Percentiles rank a stretch among this genome's conserved stretches.
These are phyloP conservation scores for Leptinotarsa peninsularis DNA, from an alignment of 2,888 invertebrate species.

Conservation along the genomic window DNA sequence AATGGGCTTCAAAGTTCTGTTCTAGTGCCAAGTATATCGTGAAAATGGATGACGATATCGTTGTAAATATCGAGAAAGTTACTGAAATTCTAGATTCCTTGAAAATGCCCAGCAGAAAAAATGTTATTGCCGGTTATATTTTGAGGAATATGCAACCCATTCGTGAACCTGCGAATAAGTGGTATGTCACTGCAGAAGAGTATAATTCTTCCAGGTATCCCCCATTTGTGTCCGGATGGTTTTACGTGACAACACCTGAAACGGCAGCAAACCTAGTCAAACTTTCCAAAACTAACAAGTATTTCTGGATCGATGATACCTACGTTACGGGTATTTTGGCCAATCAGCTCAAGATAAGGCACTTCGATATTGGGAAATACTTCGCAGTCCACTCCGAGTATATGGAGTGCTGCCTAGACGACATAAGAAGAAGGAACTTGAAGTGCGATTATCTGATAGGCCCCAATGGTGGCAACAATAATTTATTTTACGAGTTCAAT, in stretches of 20 bases:
- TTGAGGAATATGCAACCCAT: conserved; percentile 74
- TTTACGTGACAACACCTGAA: conserved; percentile 80
- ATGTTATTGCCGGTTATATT: conserved; percentile 75
- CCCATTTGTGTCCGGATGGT: conserved; percentile 85
- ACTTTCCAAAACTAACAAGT: conserved; percentile 70
- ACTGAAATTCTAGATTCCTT: conserved; percentile 65
- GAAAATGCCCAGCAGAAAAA: conserved; percentile 52
- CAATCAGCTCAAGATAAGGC: conserved; percentile 69
- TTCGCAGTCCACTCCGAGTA: conserved; percentile 80
- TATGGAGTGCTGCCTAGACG: conserved; percentile 79
- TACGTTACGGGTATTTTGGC: conserved; percentile 85
- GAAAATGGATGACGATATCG: conserved; percentile 87
- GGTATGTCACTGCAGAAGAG: conserved; percentile 81
- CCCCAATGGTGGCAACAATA: conserved; percentile 82
- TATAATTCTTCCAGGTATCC: conserved; percentile 75
- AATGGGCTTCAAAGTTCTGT: conserved; percentile 79
- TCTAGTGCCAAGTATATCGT: conserved; percentile 73
- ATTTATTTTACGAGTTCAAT: conserved; percentile 76
- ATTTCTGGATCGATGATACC: conserved; percentile 94
- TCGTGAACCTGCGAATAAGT: conserved; percentile 78
- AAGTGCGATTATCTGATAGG: conserved; percentile 79
- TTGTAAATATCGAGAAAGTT: conserved; percentile 76
- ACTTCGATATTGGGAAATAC: conserved; percentile 71
- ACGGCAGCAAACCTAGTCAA: conserved; percentile 72
- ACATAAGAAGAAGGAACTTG: conserved; percentile 69